Conservation (phyloP, 2,113 vertebrate genomes). For the Megalops atlanticus region DNA sequence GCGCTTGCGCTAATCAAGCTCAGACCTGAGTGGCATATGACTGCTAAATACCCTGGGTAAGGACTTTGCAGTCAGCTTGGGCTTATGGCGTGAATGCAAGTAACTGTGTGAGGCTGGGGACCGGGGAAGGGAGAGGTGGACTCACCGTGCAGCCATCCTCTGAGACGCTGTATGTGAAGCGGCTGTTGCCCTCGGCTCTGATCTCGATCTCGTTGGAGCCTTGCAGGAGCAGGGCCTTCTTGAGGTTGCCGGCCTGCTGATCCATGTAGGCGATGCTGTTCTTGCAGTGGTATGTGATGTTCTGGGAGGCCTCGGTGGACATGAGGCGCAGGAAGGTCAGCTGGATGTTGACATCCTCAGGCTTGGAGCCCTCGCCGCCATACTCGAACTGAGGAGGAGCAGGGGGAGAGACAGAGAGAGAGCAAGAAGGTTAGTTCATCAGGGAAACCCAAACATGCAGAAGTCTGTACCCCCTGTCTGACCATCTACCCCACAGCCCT, state of each 20-base stretch:
- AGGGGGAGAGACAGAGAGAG: not conserved
- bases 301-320: constrained; percentile 95
- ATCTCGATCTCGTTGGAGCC: constrained; percentile 98
- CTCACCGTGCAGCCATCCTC: constrained; percentile 96
- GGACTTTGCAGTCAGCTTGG: too few relatives aligned
- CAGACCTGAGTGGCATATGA: not conserved
- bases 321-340: constrained; percentile 98
- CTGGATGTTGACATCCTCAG: constrained; percentile 93
- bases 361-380: constrained; percentile 81
- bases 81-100: too few relatives aligned
- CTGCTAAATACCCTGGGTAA: not conserved
- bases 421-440: not conserved
- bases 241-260: constrained; percentile 86
- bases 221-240: constrained; percentile 94
- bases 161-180: constrained; percentile 91
- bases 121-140: not conserved
- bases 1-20: not conserved
- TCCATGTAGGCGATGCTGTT: constrained; percentile 99
- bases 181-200: constrained; percentile 98
- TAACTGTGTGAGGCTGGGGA: not conserved
- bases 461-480: not conserved
- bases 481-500: constrained; percentile 21
- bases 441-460: not conserved
- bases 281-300: constrained; percentile 99
- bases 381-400: constrained; percentile 81